Percentiles rank a stretch among this genome's conserved stretches.
These are phyloP conservation scores for Eudasyphora cyanicolor DNA, from an alignment of 2,888 invertebrate genomes.

Conservation along the genomic window DNA sequence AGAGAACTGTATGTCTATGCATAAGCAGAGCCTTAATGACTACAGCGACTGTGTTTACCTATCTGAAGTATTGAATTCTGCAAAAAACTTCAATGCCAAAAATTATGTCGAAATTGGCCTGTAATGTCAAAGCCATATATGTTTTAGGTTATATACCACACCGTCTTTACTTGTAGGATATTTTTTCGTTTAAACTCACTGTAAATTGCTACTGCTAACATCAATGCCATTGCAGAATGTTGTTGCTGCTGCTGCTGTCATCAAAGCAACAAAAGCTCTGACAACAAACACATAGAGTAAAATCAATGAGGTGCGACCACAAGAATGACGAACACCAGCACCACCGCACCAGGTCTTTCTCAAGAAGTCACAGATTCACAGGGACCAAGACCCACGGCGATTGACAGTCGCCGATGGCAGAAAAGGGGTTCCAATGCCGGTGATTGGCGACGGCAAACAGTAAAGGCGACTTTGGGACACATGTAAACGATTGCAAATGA, in stretches of 20 bases:
- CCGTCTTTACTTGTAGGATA: too few relatives aligned
- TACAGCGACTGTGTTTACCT: too few relatives aligned
- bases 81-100: too few relatives aligned
- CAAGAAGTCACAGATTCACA: slow-evolving; percentile 14
- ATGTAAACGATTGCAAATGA: slow-evolving; percentile 15
- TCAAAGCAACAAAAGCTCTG: slow-evolving; percentile 35
- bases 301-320: slow-evolving; percentile 58
- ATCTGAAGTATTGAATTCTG: too few relatives aligned
- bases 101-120: too few relatives aligned
- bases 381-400: background rate
- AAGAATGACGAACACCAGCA: slow-evolving; percentile 28
- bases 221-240: slow-evolving; percentile 24
- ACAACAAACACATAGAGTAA: slow-evolving; percentile 39
- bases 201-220: background rate
- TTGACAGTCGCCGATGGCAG: background rate
- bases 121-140: too few relatives aligned
- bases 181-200: background rate
- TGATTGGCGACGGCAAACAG: background rate
- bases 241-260: slow-evolving; percentile 48
- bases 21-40: too few relatives aligned
- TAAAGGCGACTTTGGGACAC: background rate
- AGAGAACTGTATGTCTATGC: too few relatives aligned
- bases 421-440: background rate
- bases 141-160: too few relatives aligned
- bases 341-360: background rate